A percentile compares a stretch with the other conserved stretches of the same genome.
Conservation (phyloP, 1,140 invertebrate genomes). For the Drosophila trapezifrons region DNA sequence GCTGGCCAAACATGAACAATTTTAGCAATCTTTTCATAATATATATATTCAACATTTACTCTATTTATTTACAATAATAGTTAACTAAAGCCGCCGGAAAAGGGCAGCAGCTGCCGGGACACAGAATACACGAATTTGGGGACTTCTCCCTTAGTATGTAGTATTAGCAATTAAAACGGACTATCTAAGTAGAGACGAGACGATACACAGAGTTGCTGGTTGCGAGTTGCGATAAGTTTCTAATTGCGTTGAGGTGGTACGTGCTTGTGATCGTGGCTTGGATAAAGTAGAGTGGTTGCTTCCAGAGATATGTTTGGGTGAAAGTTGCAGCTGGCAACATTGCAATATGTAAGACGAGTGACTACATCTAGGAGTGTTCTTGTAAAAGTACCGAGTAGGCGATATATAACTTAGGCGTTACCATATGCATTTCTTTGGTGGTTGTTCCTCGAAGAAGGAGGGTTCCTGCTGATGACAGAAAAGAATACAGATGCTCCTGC, state of each 20-base stretch:
- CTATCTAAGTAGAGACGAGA: conserved; percentile 54
- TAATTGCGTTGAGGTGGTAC: conserved; percentile 39
- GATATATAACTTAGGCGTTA: conserved; percentile 6
- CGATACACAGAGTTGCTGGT: conserved; percentile 10
- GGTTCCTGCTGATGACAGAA: conserved; percentile 16
- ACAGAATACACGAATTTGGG: conserved; percentile 27
- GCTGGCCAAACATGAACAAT: conserved; percentile 63
- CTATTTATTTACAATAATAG: conserved; percentile 50
- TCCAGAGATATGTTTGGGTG: conserved; percentile 65
- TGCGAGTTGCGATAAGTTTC: conserved; percentile 26
- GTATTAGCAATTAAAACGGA: conserved; percentile 53
- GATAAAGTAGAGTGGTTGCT: conserved; percentile 45
- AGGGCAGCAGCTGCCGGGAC: conserved; percentile 26
- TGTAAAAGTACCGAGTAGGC: conserved; percentile 22
- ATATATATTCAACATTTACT: conserved; percentile 35
- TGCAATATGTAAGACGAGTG: conserved; percentile 52
- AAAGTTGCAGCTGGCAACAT: conserved; percentile 49
- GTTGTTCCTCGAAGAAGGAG: conserved; percentile 6
- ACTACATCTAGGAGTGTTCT: conserved; percentile 31
- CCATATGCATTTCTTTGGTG: conserved; percentile 40
- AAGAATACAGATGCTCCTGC: conserved; percentile 12
- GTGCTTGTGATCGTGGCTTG: conserved; percentile 16
- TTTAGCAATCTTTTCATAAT: conserved; percentile 24
- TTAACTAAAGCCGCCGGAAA: conserved; percentile 38
- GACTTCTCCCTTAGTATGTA: background rate